These are phyloP conservation scores for Apodemia hepburni DNA, from an alignment of 2,888 invertebrate genomes.

Conservation along the genomic window DNA sequence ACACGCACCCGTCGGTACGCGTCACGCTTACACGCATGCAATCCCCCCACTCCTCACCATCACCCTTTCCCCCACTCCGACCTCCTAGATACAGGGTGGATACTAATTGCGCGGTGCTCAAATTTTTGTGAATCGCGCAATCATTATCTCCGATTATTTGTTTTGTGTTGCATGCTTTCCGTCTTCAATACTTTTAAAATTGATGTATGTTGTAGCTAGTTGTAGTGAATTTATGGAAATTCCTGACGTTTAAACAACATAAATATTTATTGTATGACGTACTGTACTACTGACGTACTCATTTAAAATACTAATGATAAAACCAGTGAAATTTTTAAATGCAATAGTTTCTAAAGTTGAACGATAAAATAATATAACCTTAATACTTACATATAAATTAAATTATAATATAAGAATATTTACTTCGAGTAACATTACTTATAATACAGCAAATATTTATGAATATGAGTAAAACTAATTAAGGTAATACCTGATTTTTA, in stretches of 20 bases:
- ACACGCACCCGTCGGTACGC: constrained; percentile 73
- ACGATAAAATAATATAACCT: not conserved
- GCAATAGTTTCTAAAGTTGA: not conserved
- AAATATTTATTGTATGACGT: not conserved
- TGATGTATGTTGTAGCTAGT: constrained; percentile 28
- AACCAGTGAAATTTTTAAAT: not conserved
- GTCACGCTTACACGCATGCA: constrained; percentile 61
- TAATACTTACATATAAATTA: not conserved
- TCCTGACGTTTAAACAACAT: constrained; percentile 2
- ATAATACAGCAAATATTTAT: no score
- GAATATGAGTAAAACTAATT: no score
- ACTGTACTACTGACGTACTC: not conserved
- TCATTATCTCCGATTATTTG: constrained; percentile 34
- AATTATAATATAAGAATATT: no score
- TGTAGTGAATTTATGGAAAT: constrained; percentile 9
- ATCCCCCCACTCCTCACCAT: constrained; percentile 35
- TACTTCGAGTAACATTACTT: no score
- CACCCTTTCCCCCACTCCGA: constrained; percentile 27
- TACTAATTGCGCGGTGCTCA: constrained; percentile 48
- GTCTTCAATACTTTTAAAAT: constrained; percentile 23
- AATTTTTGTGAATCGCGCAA: constrained; percentile 35
- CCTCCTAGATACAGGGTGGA: constrained; percentile 44
- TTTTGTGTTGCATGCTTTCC: constrained; percentile 34
- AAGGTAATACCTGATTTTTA: no score
- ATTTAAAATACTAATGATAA: not conserved